Evolutionary conservation across 2,888 invertebrate genomes (phyloP), one percentile per base, ranked within the genome.

Genomic region (Leptinotarsa rubiginosa): DNA sequence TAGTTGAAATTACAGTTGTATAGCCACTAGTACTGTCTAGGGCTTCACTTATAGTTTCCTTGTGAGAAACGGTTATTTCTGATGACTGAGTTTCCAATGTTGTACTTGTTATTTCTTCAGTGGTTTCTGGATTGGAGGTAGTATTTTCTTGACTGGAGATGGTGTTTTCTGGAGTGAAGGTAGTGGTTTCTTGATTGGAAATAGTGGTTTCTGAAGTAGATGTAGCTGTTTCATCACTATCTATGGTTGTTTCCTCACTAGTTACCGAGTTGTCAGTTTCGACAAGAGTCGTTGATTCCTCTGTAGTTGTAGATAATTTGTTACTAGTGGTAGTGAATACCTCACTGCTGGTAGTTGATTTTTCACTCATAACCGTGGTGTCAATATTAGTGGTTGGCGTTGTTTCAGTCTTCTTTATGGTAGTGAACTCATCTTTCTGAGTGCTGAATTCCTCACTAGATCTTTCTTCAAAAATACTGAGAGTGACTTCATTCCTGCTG

Each of bases 81-180:
- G 62, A 25, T 13, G 62, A 31, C 31, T 62, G 62, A 62, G 25
- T 13, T 3, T 13, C 16, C 62, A 62, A 25, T 25, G 16, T n/a
- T 31, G 15, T 31, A 62, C 16, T 62, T 31, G 65, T 54, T 5
- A 65, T 73, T 47, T 65, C 64, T 73, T 69, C 47, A 20, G 64
- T 72, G 31, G 49, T 59, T 66, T 50, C 64, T 56, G 18, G 70
- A 41, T 54, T 69, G 18, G 70, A 75, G 20, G 75, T 74, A 50
- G 73, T 62, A 15, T 49, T 25, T 71, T 73, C 20, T 18, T 69
- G 71, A 16, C 10, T 10, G 2, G 2, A 41, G 41, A 10, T 41
- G 10, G 64, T 72, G 31, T 31, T 50, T 66, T 50, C 64, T 50
- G 18, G 69, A 41, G 49, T 69, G 18, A 70, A 75, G 18, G 75